phyloP scores from a whole-genome alignment of 92 coral and sea anemone genomes.

The Desmophyllum pertusum region DNA sequence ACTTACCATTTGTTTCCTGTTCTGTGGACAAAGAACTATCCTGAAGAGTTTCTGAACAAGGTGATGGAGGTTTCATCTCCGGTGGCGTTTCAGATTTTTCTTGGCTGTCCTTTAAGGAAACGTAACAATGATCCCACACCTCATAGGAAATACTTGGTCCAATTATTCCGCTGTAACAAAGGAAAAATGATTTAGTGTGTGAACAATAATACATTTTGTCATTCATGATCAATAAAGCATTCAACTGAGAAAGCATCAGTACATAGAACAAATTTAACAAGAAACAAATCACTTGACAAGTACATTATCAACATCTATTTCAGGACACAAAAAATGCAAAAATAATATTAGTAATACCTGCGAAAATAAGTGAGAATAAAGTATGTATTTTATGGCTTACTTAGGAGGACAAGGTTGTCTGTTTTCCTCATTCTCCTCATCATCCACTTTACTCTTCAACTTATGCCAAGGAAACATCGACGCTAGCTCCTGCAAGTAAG shows the following conservation, averaged over 20 bases:
- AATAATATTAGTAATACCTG: neutral
- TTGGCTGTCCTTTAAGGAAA: neutral
- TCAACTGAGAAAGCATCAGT: too few relatives aligned
- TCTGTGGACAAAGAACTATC: neutral
- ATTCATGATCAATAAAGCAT: too few relatives aligned
- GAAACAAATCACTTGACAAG: too few relatives aligned
- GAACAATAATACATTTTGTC: too few relatives aligned
- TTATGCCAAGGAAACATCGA: conserved; percentile 96
- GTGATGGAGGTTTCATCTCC: neutral
- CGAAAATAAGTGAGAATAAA: too few relatives aligned
- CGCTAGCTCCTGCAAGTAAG: conserved; percentile 65
- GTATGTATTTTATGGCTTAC: conserved; percentile 33
- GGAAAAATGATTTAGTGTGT: neutral
- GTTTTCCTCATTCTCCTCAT: conserved; percentile 23
- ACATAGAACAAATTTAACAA: too few relatives aligned
- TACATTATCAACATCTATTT: too few relatives aligned
- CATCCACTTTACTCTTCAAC: conserved; percentile 34
- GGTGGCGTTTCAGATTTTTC: neutral
- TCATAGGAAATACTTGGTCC: conserved; percentile 47
- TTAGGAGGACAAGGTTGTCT: conserved; percentile 23
- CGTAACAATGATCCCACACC: conserved; percentile 79
- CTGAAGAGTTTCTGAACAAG: neutral
- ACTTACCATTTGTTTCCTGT: conserved; percentile 3
- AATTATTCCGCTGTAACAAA: conserved; percentile 61
- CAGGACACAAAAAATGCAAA: neutral